phyloP scores from a whole-genome alignment of 2,888 invertebrate species.

The Aphidius colemani region DNA sequence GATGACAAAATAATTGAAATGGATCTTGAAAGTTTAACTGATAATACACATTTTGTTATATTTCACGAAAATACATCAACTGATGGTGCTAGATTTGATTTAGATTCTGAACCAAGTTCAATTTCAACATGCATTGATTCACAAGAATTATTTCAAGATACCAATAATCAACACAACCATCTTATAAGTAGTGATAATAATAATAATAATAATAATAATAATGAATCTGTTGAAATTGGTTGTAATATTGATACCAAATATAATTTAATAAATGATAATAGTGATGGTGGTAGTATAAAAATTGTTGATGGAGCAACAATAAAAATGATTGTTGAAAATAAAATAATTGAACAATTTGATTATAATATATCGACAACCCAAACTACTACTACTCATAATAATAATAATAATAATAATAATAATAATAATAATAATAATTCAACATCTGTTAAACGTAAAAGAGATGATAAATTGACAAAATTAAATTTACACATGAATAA shows the following conservation, averaged over 20 bases:
- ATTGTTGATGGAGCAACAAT: slow-evolving; percentile 45
- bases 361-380: slow-evolving; percentile 29
- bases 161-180: slow-evolving; percentile 39
- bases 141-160: slow-evolving; percentile 48
- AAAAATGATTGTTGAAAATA: slow-evolving; percentile 45
- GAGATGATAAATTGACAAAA: slow-evolving; percentile 46
- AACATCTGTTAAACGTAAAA: slow-evolving; percentile 49
- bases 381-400: slow-evolving; percentile 22
- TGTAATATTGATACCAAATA: slow-evolving; percentile 46
- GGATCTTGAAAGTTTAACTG: slow-evolving; percentile 50
- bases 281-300: slow-evolving; percentile 43
- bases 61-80: slow-evolving; percentile 53
- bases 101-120: no score
- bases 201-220: slow-evolving; percentile 11
- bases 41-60: slow-evolving; percentile 51
- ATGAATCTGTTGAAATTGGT: slow-evolving; percentile 46
- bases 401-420: no score
- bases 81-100: slow-evolving; percentile 48
- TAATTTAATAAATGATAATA: slow-evolving; percentile 39
- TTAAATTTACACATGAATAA: slow-evolving; percentile 36
- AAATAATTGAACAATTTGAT: slow-evolving; percentile 42
- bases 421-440: slow-evolving; percentile 16
- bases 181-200: no score
- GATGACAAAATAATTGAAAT: slow-evolving; percentile 52
- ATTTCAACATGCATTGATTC: no score